Conservation (phyloP, 1,140 invertebrate species). For the Drosophila hydei region DNA sequence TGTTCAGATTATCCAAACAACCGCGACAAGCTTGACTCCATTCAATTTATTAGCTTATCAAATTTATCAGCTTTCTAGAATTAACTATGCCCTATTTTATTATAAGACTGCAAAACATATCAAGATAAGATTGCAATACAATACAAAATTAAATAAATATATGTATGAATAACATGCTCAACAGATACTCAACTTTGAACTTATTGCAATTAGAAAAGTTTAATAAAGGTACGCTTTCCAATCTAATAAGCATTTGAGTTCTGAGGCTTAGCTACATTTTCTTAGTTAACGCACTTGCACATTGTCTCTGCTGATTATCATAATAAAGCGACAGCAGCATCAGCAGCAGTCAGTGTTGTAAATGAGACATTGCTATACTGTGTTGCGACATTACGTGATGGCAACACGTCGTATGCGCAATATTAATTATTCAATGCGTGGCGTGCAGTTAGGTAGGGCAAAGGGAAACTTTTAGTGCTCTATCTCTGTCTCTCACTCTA, state of each 20-base stretch:
- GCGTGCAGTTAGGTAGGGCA: slow-evolving; percentile 25
- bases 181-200: too few relatives aligned
- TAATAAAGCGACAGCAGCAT: slow-evolving; percentile 54
- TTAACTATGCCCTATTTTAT: too few relatives aligned
- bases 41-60: slow-evolving; percentile 24
- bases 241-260: not conserved
- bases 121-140: too few relatives aligned
- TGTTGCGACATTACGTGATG: slow-evolving; percentile 48
- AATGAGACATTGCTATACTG: slow-evolving; percentile 35
- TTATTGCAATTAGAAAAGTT: not conserved
- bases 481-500: not conserved
- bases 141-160: too few relatives aligned
- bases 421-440: slow-evolving; percentile 74
- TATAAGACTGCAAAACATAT: too few relatives aligned
- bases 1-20: slow-evolving; percentile 21
- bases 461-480: not conserved
- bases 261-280: not conserved
- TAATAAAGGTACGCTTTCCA: not conserved
- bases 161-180: too few relatives aligned
- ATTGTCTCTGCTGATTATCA: slow-evolving; percentile 56
- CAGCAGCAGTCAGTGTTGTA: slow-evolving; percentile 1
- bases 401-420: slow-evolving; percentile 74
- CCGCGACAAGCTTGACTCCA: not conserved
- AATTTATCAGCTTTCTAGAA: too few relatives aligned
- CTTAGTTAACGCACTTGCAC: slow-evolving; percentile 36